Base-by-base conservation (phyloP, 2,888 invertebrate species). In the Biston betularia region DNA sequence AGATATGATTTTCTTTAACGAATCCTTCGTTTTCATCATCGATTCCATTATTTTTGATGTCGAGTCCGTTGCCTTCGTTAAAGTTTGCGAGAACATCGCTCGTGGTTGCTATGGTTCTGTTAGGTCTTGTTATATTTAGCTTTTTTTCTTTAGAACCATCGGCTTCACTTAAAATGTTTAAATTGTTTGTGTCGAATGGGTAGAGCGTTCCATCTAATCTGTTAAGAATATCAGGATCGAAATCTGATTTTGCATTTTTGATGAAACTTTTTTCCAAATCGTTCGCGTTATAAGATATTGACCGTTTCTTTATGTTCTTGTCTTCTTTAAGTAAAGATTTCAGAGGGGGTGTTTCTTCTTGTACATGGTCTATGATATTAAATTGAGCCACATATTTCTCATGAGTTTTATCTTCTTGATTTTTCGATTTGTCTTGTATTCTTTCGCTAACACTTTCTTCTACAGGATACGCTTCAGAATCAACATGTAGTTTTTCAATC, bases 261-360 rank as follows among this genome's bases (percentile, higher is more conserved):
- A 12, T 44, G n/a, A 44, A 44, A 12, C 12, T 4, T 44, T n/a
- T 44, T 44, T 11, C 12, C 44, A 44, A 44, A 12, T 12, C 5
- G 38, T 9, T 46, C n/a, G 7, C 12, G 11, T 52, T 10, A 38
- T 24, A n/a, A 9, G 52, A 38, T 14, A 52, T 8, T 8, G n/a
- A 14, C 24, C 54, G 24, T 12, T 42, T 44, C 42, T 12, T 54
- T 0, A 54, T n/a, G 9, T 44, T 8, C 12, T 42, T 33, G 8
- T 12, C 24, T 24, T 8, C 38, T 45, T 45, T 62, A 12, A 46
- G 7, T 14, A 69, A 14, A 12, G 62, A 64, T 9, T 68, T 65
- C 33, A 70, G 5, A 15, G 40, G 40, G 0, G n/a, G 6, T 1
- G 24, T 57, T 35, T 50, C 38, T 24, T 42, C 50, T 0, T 12